Evolutionary conservation across 2,888 invertebrate species (phyloP).

Genomic region (Cosmorhoe ocellata): DNA sequence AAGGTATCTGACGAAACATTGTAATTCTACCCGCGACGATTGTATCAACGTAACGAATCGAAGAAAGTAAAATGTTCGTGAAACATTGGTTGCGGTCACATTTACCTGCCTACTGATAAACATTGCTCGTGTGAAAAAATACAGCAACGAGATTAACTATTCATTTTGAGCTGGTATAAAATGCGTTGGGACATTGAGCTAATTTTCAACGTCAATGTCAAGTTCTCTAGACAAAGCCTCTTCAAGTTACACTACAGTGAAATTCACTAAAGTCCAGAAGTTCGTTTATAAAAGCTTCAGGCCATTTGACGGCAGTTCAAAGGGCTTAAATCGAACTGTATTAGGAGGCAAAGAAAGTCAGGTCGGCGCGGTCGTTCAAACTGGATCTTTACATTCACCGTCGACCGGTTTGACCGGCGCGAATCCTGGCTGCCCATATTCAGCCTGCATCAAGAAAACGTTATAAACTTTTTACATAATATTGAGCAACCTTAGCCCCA

Average conservation of each 20-base stretch:
- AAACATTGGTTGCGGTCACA: conserved; percentile 14
- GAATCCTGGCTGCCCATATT: conserved; percentile 66
- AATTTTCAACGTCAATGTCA: too few species aligned
- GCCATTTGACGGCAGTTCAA: conserved; percentile 8
- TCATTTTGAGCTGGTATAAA: too few species aligned
- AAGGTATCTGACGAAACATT: conserved; percentile 22
- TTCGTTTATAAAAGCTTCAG: not conserved
- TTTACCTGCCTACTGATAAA: conserved; percentile 10
- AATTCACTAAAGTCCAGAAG: not conserved
- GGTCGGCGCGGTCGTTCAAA: conserved; percentile 57
- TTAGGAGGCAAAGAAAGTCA: conserved; percentile 68
- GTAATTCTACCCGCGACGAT: conserved; percentile 26
- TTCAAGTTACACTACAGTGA: not conserved
- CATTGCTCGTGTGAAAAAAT: conserved; percentile 7
- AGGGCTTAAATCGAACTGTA: conserved; percentile 35
- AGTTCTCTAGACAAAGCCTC: too few species aligned
- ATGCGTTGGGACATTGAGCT: too few species aligned
- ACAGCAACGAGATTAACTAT: too few species aligned
- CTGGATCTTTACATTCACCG: conserved; percentile 69
- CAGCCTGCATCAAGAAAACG: conserved; percentile 31
- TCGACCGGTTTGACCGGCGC: conserved; percentile 76
- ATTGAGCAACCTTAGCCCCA: conserved; percentile 12
- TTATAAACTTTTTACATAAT: conserved; percentile 33
- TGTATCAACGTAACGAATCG: conserved; percentile 33
- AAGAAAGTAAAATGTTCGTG: conserved; percentile 31